Conservation (phyloP, 2,888 invertebrate genomes). For the Archips xylosteana region DNA sequence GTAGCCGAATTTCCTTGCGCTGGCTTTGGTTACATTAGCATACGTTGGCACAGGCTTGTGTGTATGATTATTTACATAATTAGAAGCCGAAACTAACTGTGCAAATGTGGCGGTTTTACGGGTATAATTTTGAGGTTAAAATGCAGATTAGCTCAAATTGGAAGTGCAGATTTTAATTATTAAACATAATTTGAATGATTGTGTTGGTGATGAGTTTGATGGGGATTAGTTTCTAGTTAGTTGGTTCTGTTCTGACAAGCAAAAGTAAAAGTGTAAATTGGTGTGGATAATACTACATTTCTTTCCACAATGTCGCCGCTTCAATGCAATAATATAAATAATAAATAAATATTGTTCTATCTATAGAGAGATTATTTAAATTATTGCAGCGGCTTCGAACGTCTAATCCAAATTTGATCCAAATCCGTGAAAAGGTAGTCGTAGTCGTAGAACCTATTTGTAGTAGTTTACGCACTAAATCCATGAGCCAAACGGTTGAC, state of each 20-base stretch:
- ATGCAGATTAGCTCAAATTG: slow-evolving; percentile 35
- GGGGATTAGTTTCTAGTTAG: background rate
- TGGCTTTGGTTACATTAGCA: slow-evolving; percentile 40
- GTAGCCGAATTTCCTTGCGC: slow-evolving; percentile 34
- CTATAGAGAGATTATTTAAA: too few relatives aligned
- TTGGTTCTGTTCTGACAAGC: background rate
- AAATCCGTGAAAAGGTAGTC: too few relatives aligned
- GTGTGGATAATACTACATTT: too few relatives aligned
- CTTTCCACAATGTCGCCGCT: too few relatives aligned
- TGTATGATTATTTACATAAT: slow-evolving; percentile 43
- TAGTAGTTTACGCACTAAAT: too few relatives aligned
- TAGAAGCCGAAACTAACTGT: slow-evolving; percentile 40
- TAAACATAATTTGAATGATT: background rate
- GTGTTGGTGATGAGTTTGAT: background rate
- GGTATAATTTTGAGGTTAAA: slow-evolving; percentile 39
- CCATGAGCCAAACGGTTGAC: too few relatives aligned
- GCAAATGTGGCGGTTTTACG: slow-evolving; percentile 37
- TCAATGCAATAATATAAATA: too few relatives aligned
- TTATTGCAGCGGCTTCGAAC: too few relatives aligned
- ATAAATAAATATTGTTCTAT: too few relatives aligned
- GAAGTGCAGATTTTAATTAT: slow-evolving; percentile 25
- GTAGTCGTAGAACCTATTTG: too few relatives aligned
- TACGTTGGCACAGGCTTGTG: slow-evolving; percentile 42
- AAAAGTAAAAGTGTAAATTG: too few relatives aligned
- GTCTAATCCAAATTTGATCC: too few relatives aligned